These are phyloP conservation scores for Lepilemur ruficaudatus DNA, from an alignment of 2,797 vertebrate genomes.

Conservation along the genomic window DNA sequence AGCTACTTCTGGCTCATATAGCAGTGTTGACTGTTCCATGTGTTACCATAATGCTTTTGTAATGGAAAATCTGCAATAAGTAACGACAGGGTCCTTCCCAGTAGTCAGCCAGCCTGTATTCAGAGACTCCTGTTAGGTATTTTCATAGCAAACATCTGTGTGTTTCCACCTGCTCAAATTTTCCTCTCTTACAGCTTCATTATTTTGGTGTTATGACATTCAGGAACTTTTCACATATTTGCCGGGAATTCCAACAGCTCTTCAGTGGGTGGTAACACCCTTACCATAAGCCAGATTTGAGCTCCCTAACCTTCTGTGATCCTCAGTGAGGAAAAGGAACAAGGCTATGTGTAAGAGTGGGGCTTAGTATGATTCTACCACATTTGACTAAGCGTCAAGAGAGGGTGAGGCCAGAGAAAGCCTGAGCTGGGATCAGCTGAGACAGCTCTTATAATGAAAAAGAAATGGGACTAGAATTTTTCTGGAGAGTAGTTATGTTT, in stretches of 20 bases:
- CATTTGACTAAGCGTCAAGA: neutral
- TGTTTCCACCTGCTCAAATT: constrained; percentile 4
- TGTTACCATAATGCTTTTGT: neutral
- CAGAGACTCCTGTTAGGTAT: neutral
- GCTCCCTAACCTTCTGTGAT: neutral
- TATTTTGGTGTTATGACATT: neutral
- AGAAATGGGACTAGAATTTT: neutral
- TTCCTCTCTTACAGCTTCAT: neutral
- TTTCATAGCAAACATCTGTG: neutral
- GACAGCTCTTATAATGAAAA: neutral
- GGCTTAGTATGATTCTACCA: neutral
- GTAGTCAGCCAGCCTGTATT: neutral
- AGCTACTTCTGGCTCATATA: neutral
- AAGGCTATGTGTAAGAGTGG: neutral
- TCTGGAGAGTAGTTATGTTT: neutral
- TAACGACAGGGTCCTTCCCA: neutral
- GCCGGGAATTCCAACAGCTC: neutral
- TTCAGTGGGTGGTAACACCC: neutral
- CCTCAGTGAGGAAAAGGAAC: neutral
- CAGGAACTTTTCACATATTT: constrained; percentile 2
- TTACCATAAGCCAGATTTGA: neutral
- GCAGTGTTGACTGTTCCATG: neutral
- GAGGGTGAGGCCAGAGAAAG: neutral
- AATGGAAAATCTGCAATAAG: neutral
- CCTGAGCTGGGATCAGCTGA: neutral